Conservation (phyloP, 2,797 vertebrate species). For the Chiloscyllium punctatum region DNA sequence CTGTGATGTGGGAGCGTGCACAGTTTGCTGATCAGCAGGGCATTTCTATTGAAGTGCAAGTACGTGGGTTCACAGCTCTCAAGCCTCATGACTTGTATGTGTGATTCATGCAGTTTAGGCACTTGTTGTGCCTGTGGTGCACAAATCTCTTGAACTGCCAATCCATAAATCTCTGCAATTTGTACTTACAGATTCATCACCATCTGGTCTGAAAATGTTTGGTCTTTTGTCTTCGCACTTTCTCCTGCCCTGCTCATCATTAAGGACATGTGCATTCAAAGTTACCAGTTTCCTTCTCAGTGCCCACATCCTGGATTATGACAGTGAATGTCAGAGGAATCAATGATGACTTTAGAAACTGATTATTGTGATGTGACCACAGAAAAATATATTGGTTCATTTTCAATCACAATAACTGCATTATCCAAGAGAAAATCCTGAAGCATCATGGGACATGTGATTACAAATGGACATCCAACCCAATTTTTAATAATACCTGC, state of each 20-base stretch:
- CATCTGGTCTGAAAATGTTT: neutral
- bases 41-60: neutral
- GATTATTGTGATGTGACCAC: neutral
- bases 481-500: neutral
- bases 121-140: neutral
- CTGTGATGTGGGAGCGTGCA: neutral
- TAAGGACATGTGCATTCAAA: neutral
- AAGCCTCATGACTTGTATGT: neutral
- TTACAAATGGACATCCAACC: neutral
- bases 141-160: neutral
- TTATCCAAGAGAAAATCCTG: neutral
- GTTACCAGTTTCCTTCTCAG: neutral
- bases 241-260: neutral
- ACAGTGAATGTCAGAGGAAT: neutral
- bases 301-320: neutral
- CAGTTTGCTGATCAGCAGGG: neutral
- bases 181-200: neutral
- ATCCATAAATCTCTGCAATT: neutral
- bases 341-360: neutral
- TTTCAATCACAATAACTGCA: neutral
- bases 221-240: neutral
- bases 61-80: neutral
- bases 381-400: neutral
- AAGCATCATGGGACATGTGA: neutral
- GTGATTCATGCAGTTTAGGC: neutral